Evolutionary conservation across 1,140 invertebrate genomes (phyloP).

Genomic region (Heliconius hermathena): DNA sequence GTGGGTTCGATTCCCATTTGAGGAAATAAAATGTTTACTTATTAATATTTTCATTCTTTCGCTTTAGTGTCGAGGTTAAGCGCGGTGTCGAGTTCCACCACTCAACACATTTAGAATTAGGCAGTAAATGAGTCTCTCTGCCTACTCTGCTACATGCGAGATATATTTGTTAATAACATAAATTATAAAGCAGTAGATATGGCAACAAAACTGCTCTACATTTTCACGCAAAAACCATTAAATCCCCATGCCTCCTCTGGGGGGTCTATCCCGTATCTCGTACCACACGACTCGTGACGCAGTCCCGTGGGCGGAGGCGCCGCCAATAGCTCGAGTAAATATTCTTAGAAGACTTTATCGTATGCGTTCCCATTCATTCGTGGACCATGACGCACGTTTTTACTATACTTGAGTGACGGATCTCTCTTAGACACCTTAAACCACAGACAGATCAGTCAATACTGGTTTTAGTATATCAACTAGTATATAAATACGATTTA

Average conservation of each 20-base stretch:
- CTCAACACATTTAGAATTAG: not conserved
- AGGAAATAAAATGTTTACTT: no score
- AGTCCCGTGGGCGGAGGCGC: conserved; percentile 61
- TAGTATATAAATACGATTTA: conserved; percentile 23
- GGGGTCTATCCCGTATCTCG: conserved; percentile 39
- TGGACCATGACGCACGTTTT: conserved; percentile 57
- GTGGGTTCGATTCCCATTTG: no score
- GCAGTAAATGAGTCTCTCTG: no score
- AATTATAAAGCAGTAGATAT: not conserved
- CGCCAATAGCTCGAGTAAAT: conserved; percentile 71
- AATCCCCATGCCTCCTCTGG: conserved; percentile 32
- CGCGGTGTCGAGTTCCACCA: no score
- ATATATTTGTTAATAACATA: not conserved
- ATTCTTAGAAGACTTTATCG: conserved; percentile 70
- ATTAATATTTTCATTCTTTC: no score
- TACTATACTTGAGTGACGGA: conserved; percentile 34
- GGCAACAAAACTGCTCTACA: not conserved
- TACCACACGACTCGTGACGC: conserved; percentile 40
- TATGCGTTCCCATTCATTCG: conserved; percentile 68
- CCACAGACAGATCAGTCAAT: conserved; percentile 11
- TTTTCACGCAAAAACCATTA: conserved; percentile 18
- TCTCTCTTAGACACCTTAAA: conserved; percentile 16
- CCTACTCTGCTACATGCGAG: no score
- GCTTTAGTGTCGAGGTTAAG: accelerated
- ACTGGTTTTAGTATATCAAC: conserved; percentile 20